Evolutionary conservation across 1,140 invertebrate species (phyloP).

Genomic region (Scaptomyza pallida): DNA sequence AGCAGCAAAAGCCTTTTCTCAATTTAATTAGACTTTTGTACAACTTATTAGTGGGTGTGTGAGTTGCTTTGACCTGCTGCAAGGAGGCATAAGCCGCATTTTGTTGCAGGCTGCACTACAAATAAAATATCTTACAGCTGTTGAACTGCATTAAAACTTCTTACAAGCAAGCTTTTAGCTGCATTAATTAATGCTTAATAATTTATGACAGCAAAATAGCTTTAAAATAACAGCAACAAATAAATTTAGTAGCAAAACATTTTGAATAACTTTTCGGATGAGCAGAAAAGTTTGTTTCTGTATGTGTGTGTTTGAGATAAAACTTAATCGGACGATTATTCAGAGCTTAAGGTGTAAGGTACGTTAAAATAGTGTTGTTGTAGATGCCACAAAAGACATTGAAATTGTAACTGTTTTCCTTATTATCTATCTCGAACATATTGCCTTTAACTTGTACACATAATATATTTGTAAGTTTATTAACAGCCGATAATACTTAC

Average conservation of each 20-base stretch:
- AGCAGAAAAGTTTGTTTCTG: conserved; percentile 7
- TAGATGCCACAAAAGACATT: too few species aligned
- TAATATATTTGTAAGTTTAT: too few species aligned
- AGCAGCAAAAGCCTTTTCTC: conserved; percentile 39
- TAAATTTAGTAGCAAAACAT: conserved; percentile 15
- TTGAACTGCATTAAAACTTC: conserved; percentile 8
- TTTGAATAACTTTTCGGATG: conserved; percentile 2
- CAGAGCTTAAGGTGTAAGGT: conserved; percentile 6
- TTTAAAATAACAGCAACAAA: conserved; percentile 10
- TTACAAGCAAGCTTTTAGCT: conserved; percentile 7
- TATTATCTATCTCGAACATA: too few species aligned
- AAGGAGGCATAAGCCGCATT: conserved; percentile 6
- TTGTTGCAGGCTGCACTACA: conserved; percentile 4
- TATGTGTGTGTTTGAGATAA: conserved; percentile 15
- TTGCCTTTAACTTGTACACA: too few species aligned
- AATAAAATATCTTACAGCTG: not conserved
- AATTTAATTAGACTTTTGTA: conserved; percentile 29
- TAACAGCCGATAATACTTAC: too few species aligned
- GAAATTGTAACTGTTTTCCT: too few species aligned
- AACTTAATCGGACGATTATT: conserved; percentile 11
- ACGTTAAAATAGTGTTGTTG: too few species aligned
- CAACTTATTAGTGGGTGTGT: not conserved
- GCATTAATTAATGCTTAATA: conserved; percentile 30
- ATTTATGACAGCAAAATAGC: conserved; percentile 25
- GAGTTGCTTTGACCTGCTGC: conserved; percentile 4